Evolutionary conservation across 1,140 invertebrate species (phyloP), one percentile per base, ranked within the genome.

Genomic region (Euwallacea similis): DNA sequence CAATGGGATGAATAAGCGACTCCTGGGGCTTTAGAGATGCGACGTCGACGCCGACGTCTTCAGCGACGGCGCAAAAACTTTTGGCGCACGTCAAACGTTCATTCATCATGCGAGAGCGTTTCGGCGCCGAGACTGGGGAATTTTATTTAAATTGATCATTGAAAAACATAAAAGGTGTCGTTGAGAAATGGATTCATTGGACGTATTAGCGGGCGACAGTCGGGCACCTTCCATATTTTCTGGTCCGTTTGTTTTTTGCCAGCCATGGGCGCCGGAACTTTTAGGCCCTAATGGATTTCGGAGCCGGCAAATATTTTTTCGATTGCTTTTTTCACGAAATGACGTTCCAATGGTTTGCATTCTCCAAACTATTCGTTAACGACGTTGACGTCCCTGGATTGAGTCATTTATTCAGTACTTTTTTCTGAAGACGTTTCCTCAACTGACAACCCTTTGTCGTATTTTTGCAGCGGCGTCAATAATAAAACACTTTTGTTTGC

Each of bases 131-230:
- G 69, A 69, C 71, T 68, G 42, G 66, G 64, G 73, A 72, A 76
- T 76, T 76, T 75, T 76, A 76, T 76, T 77, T 75, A 77, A 77
- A 77, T 75, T 74, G 75, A 77, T 77, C 75, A 76, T 76, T 76
- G 74, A 76, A 77, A 74, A 77, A 76, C 76, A 75, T 76, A 71
- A 76, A 77, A 77, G 75, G 75, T 76, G 74, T 75, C 76, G 72
- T 76, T 76, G 75, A 76, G 75, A 75, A 76, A 77, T 77, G 76
- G 73, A 76, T 76, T 72, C 72, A 65, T 74, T 68, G 75, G 73
- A 66, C 55, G 73, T 75, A 74, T 76, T 76, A 74, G 62, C 71
- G 62, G 74, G 72, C 74, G 73, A 72, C 74, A 75, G 63, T 66
- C 59, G 69, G 74, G 68, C 74, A 71, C 68, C 72, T 75, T 60